Base-by-base conservation (phyloP, 2,797 vertebrate genomes). In the Apodemus agrarius region DNA sequence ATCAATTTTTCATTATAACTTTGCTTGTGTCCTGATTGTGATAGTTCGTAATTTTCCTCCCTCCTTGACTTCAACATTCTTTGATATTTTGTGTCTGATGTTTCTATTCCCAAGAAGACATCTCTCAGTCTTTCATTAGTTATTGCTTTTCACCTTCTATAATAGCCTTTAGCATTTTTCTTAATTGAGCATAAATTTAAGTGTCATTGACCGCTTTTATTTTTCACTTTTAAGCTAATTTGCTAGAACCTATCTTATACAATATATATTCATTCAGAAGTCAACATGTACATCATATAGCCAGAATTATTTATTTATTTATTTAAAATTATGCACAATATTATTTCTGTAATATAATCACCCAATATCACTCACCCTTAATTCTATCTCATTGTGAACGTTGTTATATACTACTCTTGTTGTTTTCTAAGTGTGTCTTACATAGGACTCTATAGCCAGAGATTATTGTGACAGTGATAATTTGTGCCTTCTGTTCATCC, bases 1-100 rank as follows among this genome's bases (percentile, higher is more conserved):
- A 92, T 82, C 90, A 88, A 52, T 94, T 94, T 95, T 93, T 92
- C 63, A 86, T 92, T 95, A 92, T 92, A 96, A 90, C 87, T 78
- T 90, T 85, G 29, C 89, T 97, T 69, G 46, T 91, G 57, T 83
- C 67, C 43, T 59, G 89, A 26, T 91, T 92, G 59, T 29, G 83
- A 63, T 83, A 96, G 24, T 90, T 90, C 69, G 43, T 74, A 82
- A 96, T 88, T 89, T 67, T 87, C 94, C 74, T 74, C 10, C 29
- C 12, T 90, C 91, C 29, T 9, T 91, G 90, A 49, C 31, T n/a
- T 9, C 12, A 24, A 49, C 43, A 67, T 49, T 67, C 37, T 61
- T 95, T 91, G 19, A 96, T 93, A 90, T 84, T 93, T 46, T 96
- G 29, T 29, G 63, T 93, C 80, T 95, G 94, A 24, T n/a, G 7